phyloP scores from a whole-genome alignment of 2,888 invertebrate species.

The Metalampra italica region DNA sequence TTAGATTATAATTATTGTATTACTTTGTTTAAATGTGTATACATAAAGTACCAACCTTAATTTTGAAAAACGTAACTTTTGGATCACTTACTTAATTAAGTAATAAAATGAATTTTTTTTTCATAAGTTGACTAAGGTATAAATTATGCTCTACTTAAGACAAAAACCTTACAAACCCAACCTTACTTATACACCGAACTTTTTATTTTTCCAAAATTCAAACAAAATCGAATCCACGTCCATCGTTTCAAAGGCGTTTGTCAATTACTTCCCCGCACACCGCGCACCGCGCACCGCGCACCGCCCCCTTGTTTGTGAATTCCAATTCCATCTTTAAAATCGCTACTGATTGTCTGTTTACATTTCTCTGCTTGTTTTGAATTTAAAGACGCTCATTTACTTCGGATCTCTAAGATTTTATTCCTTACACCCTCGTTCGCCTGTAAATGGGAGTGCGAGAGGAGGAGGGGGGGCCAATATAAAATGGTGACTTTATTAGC shows the following conservation, averaged over 20 bases:
- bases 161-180: too few relatives aligned
- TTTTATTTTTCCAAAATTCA: constrained; percentile 15
- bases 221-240: constrained; percentile 19
- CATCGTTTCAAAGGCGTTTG: constrained; percentile 48
- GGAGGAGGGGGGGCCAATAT: constrained; percentile 31
- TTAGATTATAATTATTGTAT: too few relatives aligned
- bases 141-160: too few relatives aligned
- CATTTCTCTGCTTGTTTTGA: constrained; percentile 69
- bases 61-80: too few relatives aligned
- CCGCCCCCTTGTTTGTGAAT: constrained; percentile 32
- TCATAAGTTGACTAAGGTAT: too few relatives aligned
- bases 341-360: constrained; percentile 74
- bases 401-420: constrained; percentile 35
- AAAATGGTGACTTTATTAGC: constrained; percentile 56
- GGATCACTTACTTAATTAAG: too few relatives aligned
- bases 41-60: too few relatives aligned
- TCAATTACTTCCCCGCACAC: constrained; percentile 43
- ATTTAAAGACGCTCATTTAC: constrained; percentile 54
- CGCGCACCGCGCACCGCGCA: constrained; percentile 9
- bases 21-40: too few relatives aligned
- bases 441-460: constrained; percentile 18
- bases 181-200: neutral
- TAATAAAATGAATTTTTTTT: too few relatives aligned
- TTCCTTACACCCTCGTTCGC: constrained; percentile 17
- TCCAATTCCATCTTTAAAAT: constrained; percentile 70